A percentile compares a stretch with the other conserved stretches of the same genome.
Evolutionary conservation across 1,140 invertebrate species (phyloP).

Genomic region (Trachymyrmex cornetzi): DNA sequence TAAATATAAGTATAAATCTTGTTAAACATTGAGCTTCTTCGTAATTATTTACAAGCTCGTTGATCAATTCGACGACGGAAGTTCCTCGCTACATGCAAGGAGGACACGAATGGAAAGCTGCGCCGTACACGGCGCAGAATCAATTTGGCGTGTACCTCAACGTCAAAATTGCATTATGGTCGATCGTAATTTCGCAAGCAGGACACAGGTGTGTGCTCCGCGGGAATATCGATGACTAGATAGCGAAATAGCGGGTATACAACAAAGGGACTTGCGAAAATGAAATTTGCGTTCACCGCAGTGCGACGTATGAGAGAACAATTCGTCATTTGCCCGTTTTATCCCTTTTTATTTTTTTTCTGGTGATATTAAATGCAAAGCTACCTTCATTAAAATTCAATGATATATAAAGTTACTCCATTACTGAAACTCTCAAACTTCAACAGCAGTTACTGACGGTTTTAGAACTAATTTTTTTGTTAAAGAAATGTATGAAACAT

Average conservation of each 20-base stretch:
- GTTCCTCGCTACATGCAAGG: slow-evolving; percentile 9
- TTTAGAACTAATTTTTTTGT: not conserved
- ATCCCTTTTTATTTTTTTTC: not conserved
- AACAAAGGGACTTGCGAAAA: slow-evolving; percentile 54
- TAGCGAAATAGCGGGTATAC: slow-evolving; percentile 41
- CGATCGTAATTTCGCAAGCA: slow-evolving; percentile 81
- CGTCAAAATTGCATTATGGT: slow-evolving; percentile 77
- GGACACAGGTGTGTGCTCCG: slow-evolving; percentile 75
- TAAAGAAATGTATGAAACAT: not conserved
- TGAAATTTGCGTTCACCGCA: slow-evolving; percentile 22
- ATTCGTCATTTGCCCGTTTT: slow-evolving; percentile 20
- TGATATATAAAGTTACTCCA: not conserved
- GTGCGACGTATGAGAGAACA: slow-evolving; percentile 41
- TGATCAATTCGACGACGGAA: slow-evolving; percentile 17
- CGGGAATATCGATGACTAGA: slow-evolving; percentile 73
- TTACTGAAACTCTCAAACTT: not conserved
- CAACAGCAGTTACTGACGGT: not conserved
- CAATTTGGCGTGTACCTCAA: slow-evolving; percentile 71
- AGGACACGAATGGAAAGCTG: slow-evolving; percentile 40
- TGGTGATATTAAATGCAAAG: not conserved
- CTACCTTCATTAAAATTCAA: not conserved
- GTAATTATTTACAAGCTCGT: slow-evolving; percentile 41
- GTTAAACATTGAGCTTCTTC: not conserved
- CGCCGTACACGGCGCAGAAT: slow-evolving; percentile 58
- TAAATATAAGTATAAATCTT: not conserved